phyloP scores from a whole-genome alignment of 2,113 vertebrate species.

The Strigops habroptila region DNA sequence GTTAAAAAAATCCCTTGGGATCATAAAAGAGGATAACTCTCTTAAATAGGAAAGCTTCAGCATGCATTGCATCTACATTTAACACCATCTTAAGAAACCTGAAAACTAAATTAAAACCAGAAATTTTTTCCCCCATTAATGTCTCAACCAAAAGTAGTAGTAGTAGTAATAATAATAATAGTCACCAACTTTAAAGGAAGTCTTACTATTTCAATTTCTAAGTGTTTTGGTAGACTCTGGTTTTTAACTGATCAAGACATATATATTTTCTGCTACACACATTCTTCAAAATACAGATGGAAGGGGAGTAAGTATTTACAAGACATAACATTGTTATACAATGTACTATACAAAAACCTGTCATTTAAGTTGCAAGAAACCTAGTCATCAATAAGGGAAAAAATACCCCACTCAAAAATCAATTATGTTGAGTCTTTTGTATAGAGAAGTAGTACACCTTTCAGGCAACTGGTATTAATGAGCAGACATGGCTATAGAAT shows the following conservation, averaged over 20 bases:
- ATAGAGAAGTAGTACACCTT: conserved; percentile 79
- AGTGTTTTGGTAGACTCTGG: background rate
- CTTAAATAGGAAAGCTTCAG: background rate
- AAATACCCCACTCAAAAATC: conserved; percentile 76
- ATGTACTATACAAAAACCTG: conserved; percentile 64
- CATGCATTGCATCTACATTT: background rate
- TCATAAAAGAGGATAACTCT: background rate
- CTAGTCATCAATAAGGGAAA: conserved; percentile 75
- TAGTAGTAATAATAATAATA: background rate
- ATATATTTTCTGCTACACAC: background rate
- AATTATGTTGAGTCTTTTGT: conserved; percentile 82
- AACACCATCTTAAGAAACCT: background rate
- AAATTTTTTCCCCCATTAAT: background rate
- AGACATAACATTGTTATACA: conserved; percentile 47
- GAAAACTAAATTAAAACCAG: background rate
- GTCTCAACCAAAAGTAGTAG: background rate
- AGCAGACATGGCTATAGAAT: conserved; percentile 82
- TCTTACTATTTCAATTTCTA: background rate
- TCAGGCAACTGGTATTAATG: conserved; percentile 83
- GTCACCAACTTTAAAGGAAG: background rate
- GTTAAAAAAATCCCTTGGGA: background rate
- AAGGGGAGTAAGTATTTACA: conserved; percentile 47
- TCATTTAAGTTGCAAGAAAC: conserved; percentile 73
- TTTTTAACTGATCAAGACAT: conserved; percentile 15
- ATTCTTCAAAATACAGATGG: conserved; percentile 44